Evolutionary conservation across 2,113 vertebrate genomes (phyloP).

Genomic region (Lagopus leucura): DNA sequence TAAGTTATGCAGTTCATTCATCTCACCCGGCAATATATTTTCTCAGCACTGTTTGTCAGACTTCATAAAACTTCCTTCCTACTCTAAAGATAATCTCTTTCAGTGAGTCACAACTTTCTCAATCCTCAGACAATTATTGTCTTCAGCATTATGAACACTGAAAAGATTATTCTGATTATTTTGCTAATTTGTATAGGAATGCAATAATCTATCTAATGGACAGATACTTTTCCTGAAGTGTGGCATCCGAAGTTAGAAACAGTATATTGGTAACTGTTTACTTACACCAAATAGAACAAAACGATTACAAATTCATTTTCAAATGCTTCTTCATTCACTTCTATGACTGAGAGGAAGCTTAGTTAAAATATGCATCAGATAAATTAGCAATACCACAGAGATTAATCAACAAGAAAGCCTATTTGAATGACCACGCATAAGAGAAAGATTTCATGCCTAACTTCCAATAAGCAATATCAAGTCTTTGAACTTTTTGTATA

Average conservation of each 20-base stretch:
- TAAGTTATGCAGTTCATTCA: neutral
- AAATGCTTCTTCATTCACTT: neutral
- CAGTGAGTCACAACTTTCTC: neutral
- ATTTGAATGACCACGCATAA: neutral
- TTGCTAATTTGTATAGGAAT: neutral
- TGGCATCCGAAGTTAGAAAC: slow-evolving; percentile 2
- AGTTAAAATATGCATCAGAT: slow-evolving; percentile 23
- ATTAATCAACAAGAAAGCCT: neutral
- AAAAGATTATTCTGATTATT: neutral
- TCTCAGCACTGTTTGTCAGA: neutral
- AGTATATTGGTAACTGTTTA: neutral
- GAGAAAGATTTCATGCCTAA: neutral
- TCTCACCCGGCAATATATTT: neutral
- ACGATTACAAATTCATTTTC: neutral
- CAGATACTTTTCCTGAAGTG: neutral
- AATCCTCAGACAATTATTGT: neutral
- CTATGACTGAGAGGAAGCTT: neutral
- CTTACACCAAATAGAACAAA: neutral
- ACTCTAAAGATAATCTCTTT: neutral
- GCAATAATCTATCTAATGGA: neutral
- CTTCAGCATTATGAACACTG: neutral
- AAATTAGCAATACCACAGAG: neutral
- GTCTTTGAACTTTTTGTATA: neutral
- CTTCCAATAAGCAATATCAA: neutral
- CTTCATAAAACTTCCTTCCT: neutral